Base-by-base conservation (phyloP, 2,888 invertebrate genomes). In the Metalampra italica region DNA sequence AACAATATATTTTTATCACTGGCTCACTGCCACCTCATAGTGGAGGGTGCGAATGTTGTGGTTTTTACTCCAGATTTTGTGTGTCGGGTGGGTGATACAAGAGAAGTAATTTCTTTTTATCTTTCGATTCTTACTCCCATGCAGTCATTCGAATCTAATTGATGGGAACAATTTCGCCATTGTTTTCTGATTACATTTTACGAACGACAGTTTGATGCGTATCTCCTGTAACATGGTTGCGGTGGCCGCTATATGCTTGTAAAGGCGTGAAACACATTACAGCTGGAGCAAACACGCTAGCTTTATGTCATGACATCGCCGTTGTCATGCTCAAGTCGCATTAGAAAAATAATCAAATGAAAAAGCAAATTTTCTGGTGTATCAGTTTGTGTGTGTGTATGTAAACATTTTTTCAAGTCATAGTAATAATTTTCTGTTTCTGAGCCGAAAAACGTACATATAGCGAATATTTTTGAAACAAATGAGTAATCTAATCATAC, bases 11-110 rank as follows among this genome's bases (percentile, higher is more conserved):
- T 84, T 83, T 82, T 83, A 72, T 78, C 86, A 89, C 84, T 86
- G 88, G 86, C 87, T 78, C 86, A 89, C 84, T 86, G 88, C 86
- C 87, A 78, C 78, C n/a, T n/a, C n/a, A n/a, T n/a, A 62, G 71
- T 81, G 82, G 73, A 75, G 64, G 62, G 60, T 64, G 60, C 59
- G 54, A 55, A 53, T 59, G 56, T 50, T 55, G 32, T 32, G 32
- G 32, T 32, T 32, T 32, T 32, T 32, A 5, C n/a, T 65, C 57
- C 47, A 55, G 57, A 62, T 64, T 57, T 63, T 61, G 69, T 55
- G 63, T 64, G 22, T 22, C 5, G 22, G 22, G 22, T 22, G 22
- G 22, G 22, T n/a, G n/a, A n/a, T n/a, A 22, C 22, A 22, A 22
- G 22, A 22, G 22, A 22, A 22, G 22, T 22, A 22, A 22, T 22